Conservation (phyloP, 2,113 vertebrate genomes). For the Paedocypris sp. region DNA sequence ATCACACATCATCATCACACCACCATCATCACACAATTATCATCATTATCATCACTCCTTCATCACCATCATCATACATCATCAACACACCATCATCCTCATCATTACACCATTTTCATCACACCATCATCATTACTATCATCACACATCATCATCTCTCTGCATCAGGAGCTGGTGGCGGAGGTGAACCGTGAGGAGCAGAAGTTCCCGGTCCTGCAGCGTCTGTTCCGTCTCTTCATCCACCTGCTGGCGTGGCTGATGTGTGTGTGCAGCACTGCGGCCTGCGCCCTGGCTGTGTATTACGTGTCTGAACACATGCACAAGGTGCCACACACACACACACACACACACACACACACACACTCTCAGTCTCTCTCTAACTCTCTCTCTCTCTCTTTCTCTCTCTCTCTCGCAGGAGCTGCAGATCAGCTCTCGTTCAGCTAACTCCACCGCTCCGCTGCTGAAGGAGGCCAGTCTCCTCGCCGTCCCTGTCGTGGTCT, state of each 20-base stretch:
- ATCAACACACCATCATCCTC: not conserved
- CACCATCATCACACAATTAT: too few species aligned
- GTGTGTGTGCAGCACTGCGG: conserved; percentile 52
- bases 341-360: too few species aligned
- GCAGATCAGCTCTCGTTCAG: not conserved
- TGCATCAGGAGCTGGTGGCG: conserved; percentile 72
- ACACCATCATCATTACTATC: too few species aligned
- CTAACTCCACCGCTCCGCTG: not conserved
- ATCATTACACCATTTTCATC: too few species aligned
- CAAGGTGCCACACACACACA: conserved; percentile 38
- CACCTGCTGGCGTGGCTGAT: conserved; percentile 66
- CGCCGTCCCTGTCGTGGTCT: conserved; percentile 69
- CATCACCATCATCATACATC: too few species aligned
- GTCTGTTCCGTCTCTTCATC: conserved; percentile 31
- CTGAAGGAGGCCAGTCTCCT: conserved; percentile 59
- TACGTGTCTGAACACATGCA: conserved; percentile 54
- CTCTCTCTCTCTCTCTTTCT: too few species aligned
- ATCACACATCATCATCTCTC: not conserved
- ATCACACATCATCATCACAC: too few species aligned
- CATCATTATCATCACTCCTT: too few species aligned
- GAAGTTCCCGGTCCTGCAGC: conserved; percentile 28
- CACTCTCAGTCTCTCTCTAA: too few species aligned
- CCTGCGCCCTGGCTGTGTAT: conserved; percentile 56
- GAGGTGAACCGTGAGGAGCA: conserved; percentile 44
- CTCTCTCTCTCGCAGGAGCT: conserved; percentile 16